Conservation (phyloP, 2,888 invertebrate genomes). For the Micropterix aruncella region DNA sequence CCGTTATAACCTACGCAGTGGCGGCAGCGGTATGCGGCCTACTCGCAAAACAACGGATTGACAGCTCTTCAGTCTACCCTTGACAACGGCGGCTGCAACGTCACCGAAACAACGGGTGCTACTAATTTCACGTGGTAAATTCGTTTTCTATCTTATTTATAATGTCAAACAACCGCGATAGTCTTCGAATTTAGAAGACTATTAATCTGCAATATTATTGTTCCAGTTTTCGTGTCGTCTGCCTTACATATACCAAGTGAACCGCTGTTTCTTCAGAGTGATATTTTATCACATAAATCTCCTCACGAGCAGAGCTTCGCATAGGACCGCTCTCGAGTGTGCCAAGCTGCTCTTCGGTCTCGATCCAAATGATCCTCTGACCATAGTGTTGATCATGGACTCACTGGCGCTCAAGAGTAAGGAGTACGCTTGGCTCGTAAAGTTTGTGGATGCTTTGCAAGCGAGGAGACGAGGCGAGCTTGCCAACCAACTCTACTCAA, state of each 20-base stretch:
- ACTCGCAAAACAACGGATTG: no score
- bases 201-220: no score
- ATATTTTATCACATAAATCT: background rate
- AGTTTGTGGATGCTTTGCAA: background rate
- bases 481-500: background rate
- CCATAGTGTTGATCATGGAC: background rate
- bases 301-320: background rate
- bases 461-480: background rate
- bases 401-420: background rate
- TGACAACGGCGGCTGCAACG: no score
- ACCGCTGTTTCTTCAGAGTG: background rate
- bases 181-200: no score
- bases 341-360: background rate
- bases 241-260: background rate
- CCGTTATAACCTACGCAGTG: no score
- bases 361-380: background rate
- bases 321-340: background rate
- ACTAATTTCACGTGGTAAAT: no score
- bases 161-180: no score
- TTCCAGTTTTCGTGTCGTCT: background rate
- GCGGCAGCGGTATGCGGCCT: no score
- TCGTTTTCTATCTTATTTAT: no score
- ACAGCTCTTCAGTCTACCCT: no score
- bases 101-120: no score
- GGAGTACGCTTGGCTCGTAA: background rate